Evolutionary conservation across 2,888 invertebrate genomes (phyloP).

Genomic region (Thymelicus acteon): DNA sequence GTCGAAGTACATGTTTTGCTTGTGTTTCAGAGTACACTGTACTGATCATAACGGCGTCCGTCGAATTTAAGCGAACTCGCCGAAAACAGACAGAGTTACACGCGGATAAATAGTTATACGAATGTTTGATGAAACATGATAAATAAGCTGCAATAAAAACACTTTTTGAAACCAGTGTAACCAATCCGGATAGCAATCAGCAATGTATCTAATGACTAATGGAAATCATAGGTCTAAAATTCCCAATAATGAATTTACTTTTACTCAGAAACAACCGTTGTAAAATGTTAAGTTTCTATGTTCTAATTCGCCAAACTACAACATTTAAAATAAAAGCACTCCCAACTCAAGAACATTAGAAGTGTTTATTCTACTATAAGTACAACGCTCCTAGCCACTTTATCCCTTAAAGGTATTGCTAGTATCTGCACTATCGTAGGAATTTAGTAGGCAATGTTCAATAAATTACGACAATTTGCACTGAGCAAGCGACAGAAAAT

Average conservation of each 20-base stretch:
- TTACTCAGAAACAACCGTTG: too few species aligned
- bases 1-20: conserved; percentile 5
- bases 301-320: too few species aligned
- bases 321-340: background rate
- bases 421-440: conserved; percentile 29
- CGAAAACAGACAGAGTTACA: background rate
- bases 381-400: conserved; percentile 1
- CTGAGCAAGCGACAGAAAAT: conserved; percentile 39
- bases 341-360: conserved; percentile 6
- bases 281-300: too few species aligned
- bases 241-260: too few species aligned
- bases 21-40: background rate
- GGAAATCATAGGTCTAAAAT: too few species aligned
- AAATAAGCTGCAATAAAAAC: too few species aligned
- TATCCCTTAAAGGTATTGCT: conserved; percentile 25
- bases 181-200: too few species aligned
- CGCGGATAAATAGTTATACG: too few species aligned
- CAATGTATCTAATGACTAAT: too few species aligned
- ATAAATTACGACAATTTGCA: conserved; percentile 39
- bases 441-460: conserved; percentile 36
- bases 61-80: background rate
- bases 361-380: conserved; percentile 6
- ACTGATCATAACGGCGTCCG: background rate
- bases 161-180: too few species aligned
- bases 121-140: too few species aligned